These are phyloP conservation scores for Theocolax elegans DNA, from an alignment of 1,140 invertebrate genomes.

Conservation along the genomic window DNA sequence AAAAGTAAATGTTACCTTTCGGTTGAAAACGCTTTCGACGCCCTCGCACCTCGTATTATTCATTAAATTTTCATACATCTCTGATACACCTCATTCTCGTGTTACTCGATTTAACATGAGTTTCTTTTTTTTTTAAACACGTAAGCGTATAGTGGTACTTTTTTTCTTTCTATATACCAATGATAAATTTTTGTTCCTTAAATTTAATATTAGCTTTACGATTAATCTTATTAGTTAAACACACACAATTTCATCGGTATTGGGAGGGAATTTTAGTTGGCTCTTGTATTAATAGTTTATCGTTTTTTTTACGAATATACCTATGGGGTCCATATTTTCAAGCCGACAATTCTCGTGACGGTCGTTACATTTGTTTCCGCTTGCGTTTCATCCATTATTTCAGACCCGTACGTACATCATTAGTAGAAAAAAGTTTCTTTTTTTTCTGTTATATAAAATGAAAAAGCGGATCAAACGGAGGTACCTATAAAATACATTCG, in stretches of 20 bases:
- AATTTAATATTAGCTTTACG: slow-evolving; percentile 50
- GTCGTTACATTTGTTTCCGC: background rate
- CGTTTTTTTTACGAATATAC: slow-evolving; percentile 43
- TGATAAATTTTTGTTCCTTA: slow-evolving; percentile 64
- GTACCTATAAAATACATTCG: slow-evolving; percentile 11
- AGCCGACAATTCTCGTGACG: slow-evolving; percentile 22
- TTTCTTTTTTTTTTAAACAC: slow-evolving; percentile 35
- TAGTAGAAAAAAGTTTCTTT: slow-evolving; percentile 8
- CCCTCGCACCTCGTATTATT: background rate
- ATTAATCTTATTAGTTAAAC: slow-evolving; percentile 66
- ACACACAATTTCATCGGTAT: slow-evolving; percentile 62
- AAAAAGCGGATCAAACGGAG: slow-evolving; percentile 1
- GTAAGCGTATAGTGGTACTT: slow-evolving; percentile 55
- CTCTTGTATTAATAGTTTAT: slow-evolving; percentile 49
- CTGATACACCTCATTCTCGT: background rate
- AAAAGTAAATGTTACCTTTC: background rate
- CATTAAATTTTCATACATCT: slow-evolving; percentile 2
- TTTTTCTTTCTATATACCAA: slow-evolving; percentile 45
- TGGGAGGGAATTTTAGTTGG: slow-evolving; percentile 66
- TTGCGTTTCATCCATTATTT: background rate
- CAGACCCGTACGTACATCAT: background rate
- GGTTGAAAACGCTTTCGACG: slow-evolving; percentile 8
- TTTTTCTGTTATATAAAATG: slow-evolving; percentile 12
- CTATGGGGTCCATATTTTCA: slow-evolving; percentile 35
- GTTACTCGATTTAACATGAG: background rate